Percentiles rank a stretch among this genome's conserved stretches.
These are phyloP conservation scores for Drosophila siamana DNA, from an alignment of 2,888 invertebrate species.

Conservation along the genomic window DNA sequence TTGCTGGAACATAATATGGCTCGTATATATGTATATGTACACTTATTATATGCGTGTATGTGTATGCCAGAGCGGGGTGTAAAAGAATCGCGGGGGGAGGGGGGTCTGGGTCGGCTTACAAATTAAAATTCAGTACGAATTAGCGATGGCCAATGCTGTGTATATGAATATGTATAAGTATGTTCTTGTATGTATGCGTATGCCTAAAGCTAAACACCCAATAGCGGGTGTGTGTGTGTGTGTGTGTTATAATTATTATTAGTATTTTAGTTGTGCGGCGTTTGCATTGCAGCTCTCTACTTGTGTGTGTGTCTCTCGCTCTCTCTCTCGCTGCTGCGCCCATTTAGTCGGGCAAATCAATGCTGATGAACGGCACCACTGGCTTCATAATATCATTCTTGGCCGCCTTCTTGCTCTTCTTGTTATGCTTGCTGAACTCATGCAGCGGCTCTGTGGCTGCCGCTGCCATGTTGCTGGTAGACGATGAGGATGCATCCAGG, in stretches of 20 bases:
- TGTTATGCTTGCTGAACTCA: slow-evolving; percentile 81
- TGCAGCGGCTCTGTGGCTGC: slow-evolving; percentile 80
- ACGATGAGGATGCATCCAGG: slow-evolving; percentile 72
- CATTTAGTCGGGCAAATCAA: slow-evolving; percentile 94
- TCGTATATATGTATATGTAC: slow-evolving; percentile 35
- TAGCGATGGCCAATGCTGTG: slow-evolving; percentile 61
- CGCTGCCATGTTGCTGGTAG: slow-evolving; percentile 78
- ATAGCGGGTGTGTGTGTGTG: slow-evolving; percentile 12
- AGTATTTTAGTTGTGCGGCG: slow-evolving; percentile 34
- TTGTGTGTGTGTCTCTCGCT: neutral
- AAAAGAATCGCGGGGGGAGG: slow-evolving; percentile 9
- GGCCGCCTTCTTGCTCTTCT: slow-evolving; percentile 88
- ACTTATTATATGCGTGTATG: slow-evolving; percentile 31
- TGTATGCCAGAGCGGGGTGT: neutral
- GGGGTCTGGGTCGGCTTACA: slow-evolving; percentile 52
- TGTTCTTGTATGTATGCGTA: slow-evolving; percentile 25
- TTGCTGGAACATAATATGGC: slow-evolving; percentile 9
- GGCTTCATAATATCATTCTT: slow-evolving; percentile 93
- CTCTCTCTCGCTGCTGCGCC: neutral
- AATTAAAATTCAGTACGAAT: slow-evolving; percentile 70
- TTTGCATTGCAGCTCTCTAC: neutral
- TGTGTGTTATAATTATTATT: slow-evolving; percentile 32
- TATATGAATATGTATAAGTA: slow-evolving; percentile 4
- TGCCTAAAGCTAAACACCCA: slow-evolving; percentile 23
- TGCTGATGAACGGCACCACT: slow-evolving; percentile 94